These are phyloP conservation scores for Diaprepes abbreviatus DNA, from an alignment of 2,888 invertebrate species.

Conservation along the genomic window DNA sequence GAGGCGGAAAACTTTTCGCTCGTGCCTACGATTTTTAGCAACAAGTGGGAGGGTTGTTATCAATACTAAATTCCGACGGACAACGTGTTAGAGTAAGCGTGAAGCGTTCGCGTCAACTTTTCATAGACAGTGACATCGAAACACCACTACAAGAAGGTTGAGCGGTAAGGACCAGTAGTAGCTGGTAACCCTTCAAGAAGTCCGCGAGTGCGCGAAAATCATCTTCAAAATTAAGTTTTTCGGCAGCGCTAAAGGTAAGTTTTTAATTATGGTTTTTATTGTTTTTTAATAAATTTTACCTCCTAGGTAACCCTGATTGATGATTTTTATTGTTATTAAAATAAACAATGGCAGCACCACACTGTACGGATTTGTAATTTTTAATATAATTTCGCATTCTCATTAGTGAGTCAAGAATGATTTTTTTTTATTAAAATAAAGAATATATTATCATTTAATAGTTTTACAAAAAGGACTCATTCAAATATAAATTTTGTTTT, in stretches of 20 bases:
- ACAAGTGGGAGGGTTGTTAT: constrained; percentile 14
- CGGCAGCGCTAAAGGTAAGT: background rate
- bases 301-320: too few relatives aligned
- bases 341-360: too few relatives aligned
- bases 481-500: too few relatives aligned
- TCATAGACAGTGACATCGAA: constrained; percentile 19
- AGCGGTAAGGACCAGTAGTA: background rate
- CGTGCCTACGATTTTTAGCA: constrained; percentile 4
- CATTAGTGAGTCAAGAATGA: too few relatives aligned
- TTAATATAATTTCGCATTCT: too few relatives aligned
- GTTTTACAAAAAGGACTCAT: too few relatives aligned
- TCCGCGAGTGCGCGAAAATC: constrained; percentile 11
- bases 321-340: too few relatives aligned
- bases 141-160: constrained; percentile 14
- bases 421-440: too few relatives aligned
- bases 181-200: constrained; percentile 8
- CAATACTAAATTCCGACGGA: constrained; percentile 10
- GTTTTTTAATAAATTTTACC: too few relatives aligned
- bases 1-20: background rate
- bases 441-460: too few relatives aligned
- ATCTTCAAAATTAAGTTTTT: background rate
- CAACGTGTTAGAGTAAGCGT: constrained; percentile 14
- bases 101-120: constrained; percentile 17
- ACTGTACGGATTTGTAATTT: too few relatives aligned
- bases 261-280: too few relatives aligned